Evolutionary conservation across 2,113 vertebrate genomes (phyloP).

Genomic region (Pipra filicauda): DNA sequence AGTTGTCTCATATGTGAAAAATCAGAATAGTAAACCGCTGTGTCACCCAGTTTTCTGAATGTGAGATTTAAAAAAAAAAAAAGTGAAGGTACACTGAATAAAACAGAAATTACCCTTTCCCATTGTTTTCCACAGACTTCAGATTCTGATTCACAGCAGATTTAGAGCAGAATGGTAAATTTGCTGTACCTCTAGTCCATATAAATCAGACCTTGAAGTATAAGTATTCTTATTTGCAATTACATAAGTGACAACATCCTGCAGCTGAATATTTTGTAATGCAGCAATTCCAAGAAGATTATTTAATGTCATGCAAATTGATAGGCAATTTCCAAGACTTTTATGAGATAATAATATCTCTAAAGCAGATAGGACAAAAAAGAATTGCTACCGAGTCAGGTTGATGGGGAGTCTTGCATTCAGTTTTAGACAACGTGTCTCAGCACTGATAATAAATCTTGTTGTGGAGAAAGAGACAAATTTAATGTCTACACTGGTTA

Average conservation of each 20-base stretch:
- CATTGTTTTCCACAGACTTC: not conserved
- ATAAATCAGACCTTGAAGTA: not conserved
- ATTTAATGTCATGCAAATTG: constrained; percentile 18
- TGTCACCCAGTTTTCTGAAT: not conserved
- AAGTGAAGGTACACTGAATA: not conserved
- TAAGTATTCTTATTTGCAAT: not conserved
- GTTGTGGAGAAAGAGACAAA: not conserved
- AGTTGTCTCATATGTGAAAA: not conserved
- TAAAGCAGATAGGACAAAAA: constrained; percentile 15
- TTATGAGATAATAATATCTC: not conserved
- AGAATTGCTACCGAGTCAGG: not conserved
- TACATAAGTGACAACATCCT: not conserved
- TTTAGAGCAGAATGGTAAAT: not conserved
- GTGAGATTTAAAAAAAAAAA: not conserved
- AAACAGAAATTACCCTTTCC: not conserved
- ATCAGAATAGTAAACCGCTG: not conserved
- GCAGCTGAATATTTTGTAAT: not conserved
- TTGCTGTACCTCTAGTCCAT: not conserved
- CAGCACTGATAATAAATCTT: not conserved
- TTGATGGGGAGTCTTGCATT: not conserved
- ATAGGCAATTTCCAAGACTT: constrained; percentile 1
- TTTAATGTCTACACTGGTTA: not conserved
- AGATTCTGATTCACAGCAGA: not conserved
- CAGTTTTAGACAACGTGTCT: not conserved
- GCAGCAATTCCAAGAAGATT: not conserved